These are phyloP conservation scores for Orchestes rusci DNA, from an alignment of 2,888 invertebrate species.

Conservation along the genomic window DNA sequence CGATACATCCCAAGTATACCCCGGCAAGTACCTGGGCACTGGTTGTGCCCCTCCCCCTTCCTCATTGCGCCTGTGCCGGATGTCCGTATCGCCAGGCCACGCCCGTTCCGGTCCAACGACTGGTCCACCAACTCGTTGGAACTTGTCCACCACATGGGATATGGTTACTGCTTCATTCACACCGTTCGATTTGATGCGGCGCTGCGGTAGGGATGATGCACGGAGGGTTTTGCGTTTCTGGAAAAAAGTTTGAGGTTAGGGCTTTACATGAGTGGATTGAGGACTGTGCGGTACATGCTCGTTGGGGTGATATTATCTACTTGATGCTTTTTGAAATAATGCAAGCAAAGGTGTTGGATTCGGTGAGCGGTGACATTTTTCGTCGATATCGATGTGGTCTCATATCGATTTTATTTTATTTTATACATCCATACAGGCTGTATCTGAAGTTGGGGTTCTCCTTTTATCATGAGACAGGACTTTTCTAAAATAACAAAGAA, in stretches of 20 bases:
- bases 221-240: constrained; percentile 86
- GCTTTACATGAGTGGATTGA: neutral
- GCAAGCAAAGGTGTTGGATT: too few relatives aligned
- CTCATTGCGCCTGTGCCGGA: constrained; percentile 59
- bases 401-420: too few relatives aligned
- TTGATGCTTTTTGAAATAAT: neutral
- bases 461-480: too few relatives aligned
- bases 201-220: constrained; percentile 71
- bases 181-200: constrained; percentile 72
- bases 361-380: too few relatives aligned
- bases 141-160: constrained; percentile 69
- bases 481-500: too few relatives aligned
- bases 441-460: too few relatives aligned
- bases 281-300: neutral
- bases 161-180: constrained; percentile 74
- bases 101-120: constrained; percentile 56
- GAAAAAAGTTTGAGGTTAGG: too few relatives aligned
- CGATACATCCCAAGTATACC: constrained; percentile 73
- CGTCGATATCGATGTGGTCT: too few relatives aligned
- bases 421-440: too few relatives aligned
- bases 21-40: constrained; percentile 64
- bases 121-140: constrained; percentile 40
- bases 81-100: constrained; percentile 58
- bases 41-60: constrained; percentile 47
- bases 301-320: neutral